Base-by-base conservation (phyloP, 2,113 vertebrate species). In the Furnarius figulus region DNA sequence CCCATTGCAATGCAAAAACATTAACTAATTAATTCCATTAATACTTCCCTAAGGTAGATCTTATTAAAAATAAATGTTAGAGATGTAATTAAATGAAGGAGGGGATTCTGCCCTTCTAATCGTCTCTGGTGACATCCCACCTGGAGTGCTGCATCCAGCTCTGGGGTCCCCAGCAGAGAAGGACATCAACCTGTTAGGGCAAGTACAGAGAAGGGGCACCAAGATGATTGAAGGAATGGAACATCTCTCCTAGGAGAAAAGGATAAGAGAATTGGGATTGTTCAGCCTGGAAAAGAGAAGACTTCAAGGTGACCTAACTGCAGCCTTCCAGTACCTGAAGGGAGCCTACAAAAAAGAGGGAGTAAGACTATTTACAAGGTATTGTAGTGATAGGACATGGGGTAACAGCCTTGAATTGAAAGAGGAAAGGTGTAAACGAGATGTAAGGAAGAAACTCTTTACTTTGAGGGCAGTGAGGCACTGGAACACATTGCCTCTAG, bases 221-320 rank as follows among this genome's bases (percentile, higher is more conserved):
- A 79, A 49, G 19, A 24, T n/a, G 16, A 30, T 14, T 20, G 33
- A 30, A 56, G 56, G 24, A 20, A 79, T 1, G 24, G 13, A 79
- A 9, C 7, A 55, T 4, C 1, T 4, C 19, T 67, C 5, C 35
- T 28, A 1, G 50, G 19, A 67, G 27, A 50, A 81, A 67, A 82
- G 0, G 0, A 0, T 52, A 37, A 50, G 14, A 42, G 16, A 74
- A 66, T 28, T 66, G 22, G 22, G 18, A 37, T 11, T 81, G 19
- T 24, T 68, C 39, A n/a, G 24, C 39, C 9, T 31, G 62, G 17
- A 47, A 6, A 47, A 53, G 24, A 68, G n/a, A 62, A 62, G 8
- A 30, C 23, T 47, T n/a, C 50, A 3, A 22, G 13, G 8, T 42
- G 3, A 83, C 14, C 40, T 62, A 55, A 27, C 4, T 55, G 10